Conservation (phyloP, 2,888 invertebrate species). For the Chesias legatella region DNA sequence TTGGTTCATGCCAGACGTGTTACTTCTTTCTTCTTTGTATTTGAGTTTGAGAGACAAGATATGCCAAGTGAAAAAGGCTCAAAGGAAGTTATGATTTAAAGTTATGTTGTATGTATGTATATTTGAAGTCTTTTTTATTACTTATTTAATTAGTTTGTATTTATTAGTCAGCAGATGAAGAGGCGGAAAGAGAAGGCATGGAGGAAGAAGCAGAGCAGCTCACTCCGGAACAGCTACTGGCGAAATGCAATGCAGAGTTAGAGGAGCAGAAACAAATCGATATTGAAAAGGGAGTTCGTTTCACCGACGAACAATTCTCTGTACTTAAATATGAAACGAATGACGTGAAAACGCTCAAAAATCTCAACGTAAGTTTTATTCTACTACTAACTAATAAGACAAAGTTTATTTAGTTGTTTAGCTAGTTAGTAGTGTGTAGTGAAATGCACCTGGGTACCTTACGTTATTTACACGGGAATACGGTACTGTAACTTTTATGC, state of each 20-base stretch:
- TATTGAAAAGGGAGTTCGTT: conserved; percentile 78
- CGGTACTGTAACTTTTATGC: no score
- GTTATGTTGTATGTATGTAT: no score
- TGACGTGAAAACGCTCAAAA: conserved; percentile 79
- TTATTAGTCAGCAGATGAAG: conserved; percentile 61
- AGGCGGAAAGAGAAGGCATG: conserved; percentile 56
- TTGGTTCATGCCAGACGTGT: no score
- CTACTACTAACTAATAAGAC: neutral
- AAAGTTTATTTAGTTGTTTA: no score
- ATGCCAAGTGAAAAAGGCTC: no score
- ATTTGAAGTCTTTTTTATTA: no score
- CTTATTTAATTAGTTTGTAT: neutral
- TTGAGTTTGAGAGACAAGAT: no score
- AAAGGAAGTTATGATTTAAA: no score
- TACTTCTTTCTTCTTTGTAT: no score
- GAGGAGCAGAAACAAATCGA: conserved; percentile 59
- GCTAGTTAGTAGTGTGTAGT: no score
- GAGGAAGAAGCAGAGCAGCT: conserved; percentile 58
- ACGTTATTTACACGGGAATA: no score
- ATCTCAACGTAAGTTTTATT: conserved; percentile 72
- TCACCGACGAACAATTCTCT: conserved; percentile 80
- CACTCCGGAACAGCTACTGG: conserved; percentile 61
- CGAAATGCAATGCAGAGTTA: conserved; percentile 55
- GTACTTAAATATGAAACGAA: conserved; percentile 82
- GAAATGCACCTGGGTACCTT: no score